Conservation (phyloP, 1,140 invertebrate genomes). For the Trichonephila inaurata region DNA sequence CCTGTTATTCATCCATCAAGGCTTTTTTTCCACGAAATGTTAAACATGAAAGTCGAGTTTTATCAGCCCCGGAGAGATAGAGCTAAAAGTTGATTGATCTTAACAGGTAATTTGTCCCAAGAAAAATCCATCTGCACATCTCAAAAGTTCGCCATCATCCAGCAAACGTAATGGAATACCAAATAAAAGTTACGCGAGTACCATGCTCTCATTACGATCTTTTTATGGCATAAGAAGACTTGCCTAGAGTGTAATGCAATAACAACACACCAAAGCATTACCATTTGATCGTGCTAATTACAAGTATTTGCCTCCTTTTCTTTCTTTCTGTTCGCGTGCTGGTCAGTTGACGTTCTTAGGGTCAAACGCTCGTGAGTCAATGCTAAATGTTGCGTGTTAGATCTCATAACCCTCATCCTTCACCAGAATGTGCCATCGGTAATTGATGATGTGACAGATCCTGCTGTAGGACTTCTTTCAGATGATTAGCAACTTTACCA, state of each 20-base stretch:
- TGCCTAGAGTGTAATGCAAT: neutral
- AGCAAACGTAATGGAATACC: neutral
- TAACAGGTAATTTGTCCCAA: slow-evolving; percentile 28
- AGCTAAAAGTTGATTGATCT: slow-evolving; percentile 48
- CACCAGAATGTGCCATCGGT: neutral
- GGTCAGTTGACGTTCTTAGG: neutral
- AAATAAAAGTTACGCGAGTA: neutral
- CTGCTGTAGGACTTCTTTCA: neutral
- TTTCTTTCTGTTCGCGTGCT: slow-evolving; percentile 14
- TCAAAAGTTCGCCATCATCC: neutral
- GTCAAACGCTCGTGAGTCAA: slow-evolving; percentile 20
- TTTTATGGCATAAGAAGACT: slow-evolving; percentile 6
- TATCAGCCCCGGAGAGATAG: neutral
- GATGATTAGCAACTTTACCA: neutral
- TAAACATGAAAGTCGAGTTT: neutral
- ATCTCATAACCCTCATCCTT: slow-evolving; percentile 11
- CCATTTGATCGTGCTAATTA: slow-evolving; percentile 42
- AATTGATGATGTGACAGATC: slow-evolving; percentile 48
- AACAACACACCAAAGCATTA: slow-evolving; percentile 12
- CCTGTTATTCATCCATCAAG: too few relatives aligned
- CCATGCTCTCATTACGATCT: slow-evolving; percentile 2
- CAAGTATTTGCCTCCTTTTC: neutral
- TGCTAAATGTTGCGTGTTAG: slow-evolving; percentile 22
- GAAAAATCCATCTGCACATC: neutral
- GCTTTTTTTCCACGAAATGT: neutral